Base-by-base conservation (phyloP, 2,888 invertebrate genomes). In the Halictus quadricinctus region DNA sequence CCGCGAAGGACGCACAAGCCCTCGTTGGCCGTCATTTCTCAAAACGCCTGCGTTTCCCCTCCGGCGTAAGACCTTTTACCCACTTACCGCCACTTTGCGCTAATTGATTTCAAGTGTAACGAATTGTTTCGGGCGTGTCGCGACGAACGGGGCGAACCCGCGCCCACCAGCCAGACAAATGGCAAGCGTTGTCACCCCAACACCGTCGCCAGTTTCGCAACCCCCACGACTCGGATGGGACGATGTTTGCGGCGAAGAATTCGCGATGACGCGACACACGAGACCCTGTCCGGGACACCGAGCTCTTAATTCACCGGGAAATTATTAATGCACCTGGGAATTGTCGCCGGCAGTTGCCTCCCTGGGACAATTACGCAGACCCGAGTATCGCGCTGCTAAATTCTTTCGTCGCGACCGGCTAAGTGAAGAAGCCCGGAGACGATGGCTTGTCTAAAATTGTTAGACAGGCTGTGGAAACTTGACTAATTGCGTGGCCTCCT, bases 91-190 rank as follows among this genome's bases (percentile, higher is more conserved):
- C 90, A 88, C 90, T 90, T 87, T 80, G 86, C 76, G 87, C 89
- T 90, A 90, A 90, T 90, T 90, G 90, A 90, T 90, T 90, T 90
- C 90, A 88, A 90, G 88, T 85, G 90, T 90, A 88, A 90, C 90
- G 86, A 90, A 90, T 90, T 90, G 90, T 90, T 90, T 89, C 84
- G 85, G 83, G 72, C 87, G 81, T 75, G 86, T 82, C 87, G 85
- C 72, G 66, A 69, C 77, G 75, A 66, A 48, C 72, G 54, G 54
- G 41, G 50, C 25, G 13, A 60, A 29, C 60, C 66, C 50, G 66
- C 72, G 74, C 60, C 18, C 76, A 41, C 66, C 77, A 50, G 29
- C 66, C 83, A 76, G 88, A 88, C 88, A 89, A 90, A 90, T 86
- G 88, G 84, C 66, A 81, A 83, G 84, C 70, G 66, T 66, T 36